These are phyloP conservation scores for Aphaenogaster floridana DNA, from an alignment of 1,140 invertebrate species.

Conservation along the genomic window DNA sequence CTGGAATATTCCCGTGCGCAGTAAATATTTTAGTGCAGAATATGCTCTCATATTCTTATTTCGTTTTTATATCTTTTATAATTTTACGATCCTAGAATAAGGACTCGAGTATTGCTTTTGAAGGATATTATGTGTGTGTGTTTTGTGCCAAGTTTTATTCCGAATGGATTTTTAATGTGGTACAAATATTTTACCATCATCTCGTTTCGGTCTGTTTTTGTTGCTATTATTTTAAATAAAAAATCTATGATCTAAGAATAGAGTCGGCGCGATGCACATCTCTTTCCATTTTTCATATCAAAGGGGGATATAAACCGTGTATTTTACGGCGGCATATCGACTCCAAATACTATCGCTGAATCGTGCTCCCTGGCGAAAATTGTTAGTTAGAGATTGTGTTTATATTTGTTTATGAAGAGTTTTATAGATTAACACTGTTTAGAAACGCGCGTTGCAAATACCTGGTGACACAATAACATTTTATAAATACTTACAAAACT, in stretches of 20 bases:
- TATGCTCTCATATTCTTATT: not conserved
- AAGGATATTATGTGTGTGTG: not conserved
- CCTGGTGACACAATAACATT: no score
- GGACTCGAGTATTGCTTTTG: not conserved
- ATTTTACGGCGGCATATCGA: constrained; percentile 33
- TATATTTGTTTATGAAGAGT: no score
- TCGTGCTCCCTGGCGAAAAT: not conserved
- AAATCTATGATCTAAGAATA: constrained; percentile 20
- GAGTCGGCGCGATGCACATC: not conserved
- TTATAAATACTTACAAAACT: no score
- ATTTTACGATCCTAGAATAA: not conserved
- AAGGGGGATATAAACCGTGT: constrained; percentile 16
- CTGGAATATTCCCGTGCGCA: not conserved
- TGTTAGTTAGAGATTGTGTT: no score
- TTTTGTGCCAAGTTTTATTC: not conserved
- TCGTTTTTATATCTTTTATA: not conserved
- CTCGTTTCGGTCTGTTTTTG: not conserved
- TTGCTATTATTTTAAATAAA: not conserved
- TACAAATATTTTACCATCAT: not conserved
- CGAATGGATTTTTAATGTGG: not conserved
- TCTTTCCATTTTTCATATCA: constrained; percentile 34
- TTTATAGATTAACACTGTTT: no score
- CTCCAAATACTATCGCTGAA: constrained; percentile 46
- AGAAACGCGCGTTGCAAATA: no score
- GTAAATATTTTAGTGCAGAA: constrained; percentile 10